Evolutionary conservation across 2,113 vertebrate genomes (phyloP), one percentile per base, ranked within the genome.

Genomic region (Sciurus niger): DNA sequence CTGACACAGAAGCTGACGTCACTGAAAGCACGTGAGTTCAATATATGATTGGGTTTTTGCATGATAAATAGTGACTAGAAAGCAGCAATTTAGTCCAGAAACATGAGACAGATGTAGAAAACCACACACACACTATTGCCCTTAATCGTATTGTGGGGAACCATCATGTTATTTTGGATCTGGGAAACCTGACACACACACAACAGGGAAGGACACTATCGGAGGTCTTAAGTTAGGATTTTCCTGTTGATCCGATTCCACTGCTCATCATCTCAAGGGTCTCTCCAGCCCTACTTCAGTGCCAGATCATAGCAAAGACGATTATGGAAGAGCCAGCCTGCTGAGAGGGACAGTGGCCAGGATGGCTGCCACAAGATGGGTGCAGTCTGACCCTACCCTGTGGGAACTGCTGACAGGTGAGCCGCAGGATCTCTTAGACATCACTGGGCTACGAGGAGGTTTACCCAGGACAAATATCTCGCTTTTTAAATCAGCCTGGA

Each of bases 361-460:
- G 83, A 93, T 34, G 70, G 5, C 97, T 95, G 97, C 80, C 96
- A 77, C 89, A 95, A 96, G 96, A 89, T 74, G 85, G 96, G 96
- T 96, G 97, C n/a, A 79, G 96, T 97, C 93, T 96, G 98, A 98
- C 98, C 99, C 98, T 99, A 99, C 99, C 99, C 99, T 99, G 98
- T 99, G 98, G 92, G 98, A 98, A 97, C 93, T 84, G 98, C 98
- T 99, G 99, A 99, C 92, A 93, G 99, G 98, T 16, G 99, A 99
- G 98, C 98, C 86, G 98, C 98, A 99, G 98, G 98, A 98, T 97
- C 99, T 99, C 99, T 98, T 99, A 98, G 98, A 98, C 99, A 99
- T 98, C 99, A 99, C 98, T 98, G 99, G 99, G 98, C 99, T 99
- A 98, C 99, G 99, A 37, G 99, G 99, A 97, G 99, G 99, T 98